Base-by-base conservation (phyloP, 2,797 vertebrate species). In the Pangasius larnaudii region DNA sequence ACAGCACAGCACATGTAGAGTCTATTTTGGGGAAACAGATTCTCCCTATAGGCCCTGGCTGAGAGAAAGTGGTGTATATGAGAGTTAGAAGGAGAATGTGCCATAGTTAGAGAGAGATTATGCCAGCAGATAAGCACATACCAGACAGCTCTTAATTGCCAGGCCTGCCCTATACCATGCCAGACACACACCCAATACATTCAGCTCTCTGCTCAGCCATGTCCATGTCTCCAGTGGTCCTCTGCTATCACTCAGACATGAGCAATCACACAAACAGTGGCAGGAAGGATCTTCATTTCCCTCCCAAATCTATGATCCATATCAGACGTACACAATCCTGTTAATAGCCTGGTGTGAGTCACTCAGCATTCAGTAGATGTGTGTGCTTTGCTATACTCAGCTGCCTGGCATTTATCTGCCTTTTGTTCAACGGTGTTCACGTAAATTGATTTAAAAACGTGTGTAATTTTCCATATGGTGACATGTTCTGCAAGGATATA, bases 61-160 rank as follows among this genome's bases (percentile, higher is more conserved):
- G 69, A 61, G 58, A 65, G 30, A n/a, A 84, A 46, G 53, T 30
- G 51, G 46, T 30, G 78, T 7, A 63, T 36, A 46, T 2, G 16
- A 36, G 33, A 11, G 39, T 24, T 6, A 14, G 75, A n/a, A 24
- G 59, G n/a, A 82, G 79, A 63, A 80, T 22, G 63, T 3, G 42
- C 8, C 7, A 51, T 22, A 53, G 63, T 59, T 72, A 75, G 49
- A 27, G 19, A 53, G 27, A 61, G 36, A 89, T 89, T 88, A 77
- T 63, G 84, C 85, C 90, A 90, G 78, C 84, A 59, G 91, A 92
- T 93, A 84, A 91, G 77, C 90, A 87, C 75, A 86, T 87, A 72
- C 84, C 85, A 87, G 78, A 77, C 87, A 49, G 87, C 82, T 33
- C 77, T 77, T 67, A 83, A 89, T 51, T 75, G 84, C 88, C 39